Percentiles rank a stretch among this genome's conserved stretches.
phyloP scores from a whole-genome alignment of 2,888 invertebrate genomes.

The Hyalella azteca region DNA sequence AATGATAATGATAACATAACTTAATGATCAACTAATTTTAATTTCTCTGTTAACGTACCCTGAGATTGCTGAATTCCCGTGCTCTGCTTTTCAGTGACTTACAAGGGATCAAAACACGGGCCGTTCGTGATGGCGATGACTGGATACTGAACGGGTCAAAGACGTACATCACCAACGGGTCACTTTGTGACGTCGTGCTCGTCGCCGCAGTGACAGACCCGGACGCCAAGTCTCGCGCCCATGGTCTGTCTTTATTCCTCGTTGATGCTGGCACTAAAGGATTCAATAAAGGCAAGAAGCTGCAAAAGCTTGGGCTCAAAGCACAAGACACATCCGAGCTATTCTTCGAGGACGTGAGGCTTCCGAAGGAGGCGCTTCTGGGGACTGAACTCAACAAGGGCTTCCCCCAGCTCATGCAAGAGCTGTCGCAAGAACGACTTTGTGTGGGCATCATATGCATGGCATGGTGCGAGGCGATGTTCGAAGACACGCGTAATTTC shows the following conservation, averaged over 20 bases:
- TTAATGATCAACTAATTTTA: no score
- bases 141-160: conserved; percentile 66
- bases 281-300: conserved; percentile 64
- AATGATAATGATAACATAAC: no score
- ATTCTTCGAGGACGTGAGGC: conserved; percentile 64
- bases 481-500: conserved; percentile 64
- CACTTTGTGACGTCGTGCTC: conserved; percentile 63
- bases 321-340: conserved; percentile 63
- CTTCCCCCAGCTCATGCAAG: conserved; percentile 64
- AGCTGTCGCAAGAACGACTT: conserved; percentile 65
- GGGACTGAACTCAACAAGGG: conserved; percentile 64
- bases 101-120: conserved; percentile 64
- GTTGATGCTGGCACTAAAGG: conserved; percentile 65
- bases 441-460: conserved; percentile 62
- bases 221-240: conserved; percentile 63
- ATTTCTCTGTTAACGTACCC: no score
- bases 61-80: no score
- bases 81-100: conserved; percentile 65
- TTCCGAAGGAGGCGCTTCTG: conserved; percentile 62
- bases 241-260: conserved; percentile 65
- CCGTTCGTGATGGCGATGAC: conserved; percentile 64
- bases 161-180: conserved; percentile 65
- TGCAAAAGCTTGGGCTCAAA: conserved; percentile 63
- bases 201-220: conserved; percentile 65
- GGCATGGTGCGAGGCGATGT: conserved; percentile 64